phyloP scores from a whole-genome alignment of 2,888 invertebrate species.

The Hirtodrosophila alboralis region DNA sequence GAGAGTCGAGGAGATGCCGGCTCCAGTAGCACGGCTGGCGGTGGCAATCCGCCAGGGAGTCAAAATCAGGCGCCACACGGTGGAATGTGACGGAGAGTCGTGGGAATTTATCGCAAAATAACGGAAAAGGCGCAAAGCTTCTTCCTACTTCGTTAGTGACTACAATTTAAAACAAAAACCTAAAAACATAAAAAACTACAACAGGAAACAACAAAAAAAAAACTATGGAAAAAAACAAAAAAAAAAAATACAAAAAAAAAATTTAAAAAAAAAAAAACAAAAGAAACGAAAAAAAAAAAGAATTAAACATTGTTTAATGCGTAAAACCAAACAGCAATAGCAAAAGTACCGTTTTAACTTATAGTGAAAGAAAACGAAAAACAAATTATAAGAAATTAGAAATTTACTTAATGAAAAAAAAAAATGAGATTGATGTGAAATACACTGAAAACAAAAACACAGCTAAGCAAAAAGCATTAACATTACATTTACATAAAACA shows the following conservation, averaged over 20 bases:
- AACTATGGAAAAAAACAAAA: slow-evolving; percentile 23
- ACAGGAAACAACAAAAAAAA: too few species aligned
- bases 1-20: slow-evolving; percentile 80
- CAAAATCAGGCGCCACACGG: slow-evolving; percentile 86
- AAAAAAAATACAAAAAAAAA: slow-evolving; percentile 46
- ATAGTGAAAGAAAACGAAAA: slow-evolving; percentile 51
- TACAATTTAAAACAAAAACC: slow-evolving; percentile 58
- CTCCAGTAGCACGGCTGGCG: slow-evolving; percentile 49
- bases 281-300: slow-evolving; percentile 36
- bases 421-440: slow-evolving; percentile 64
- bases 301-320: slow-evolving; percentile 64
- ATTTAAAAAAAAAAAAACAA: slow-evolving; percentile 37
- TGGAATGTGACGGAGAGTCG: slow-evolving; percentile 97
- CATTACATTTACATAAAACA: slow-evolving; percentile 24
- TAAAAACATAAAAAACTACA: too few species aligned
- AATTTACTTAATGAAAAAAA: slow-evolving; percentile 60
- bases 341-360: slow-evolving; percentile 70
- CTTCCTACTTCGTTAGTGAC: slow-evolving; percentile 92
- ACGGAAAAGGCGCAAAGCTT: slow-evolving; percentile 94
- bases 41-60: slow-evolving; percentile 84
- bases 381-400: slow-evolving; percentile 45
- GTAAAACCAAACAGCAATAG: slow-evolving; percentile 70
- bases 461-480: slow-evolving; percentile 40
- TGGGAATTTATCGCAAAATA: slow-evolving; percentile 95
- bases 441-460: slow-evolving; percentile 50